phyloP scores from a whole-genome alignment of 2,113 vertebrate genomes.

The Talpa occidentalis region DNA sequence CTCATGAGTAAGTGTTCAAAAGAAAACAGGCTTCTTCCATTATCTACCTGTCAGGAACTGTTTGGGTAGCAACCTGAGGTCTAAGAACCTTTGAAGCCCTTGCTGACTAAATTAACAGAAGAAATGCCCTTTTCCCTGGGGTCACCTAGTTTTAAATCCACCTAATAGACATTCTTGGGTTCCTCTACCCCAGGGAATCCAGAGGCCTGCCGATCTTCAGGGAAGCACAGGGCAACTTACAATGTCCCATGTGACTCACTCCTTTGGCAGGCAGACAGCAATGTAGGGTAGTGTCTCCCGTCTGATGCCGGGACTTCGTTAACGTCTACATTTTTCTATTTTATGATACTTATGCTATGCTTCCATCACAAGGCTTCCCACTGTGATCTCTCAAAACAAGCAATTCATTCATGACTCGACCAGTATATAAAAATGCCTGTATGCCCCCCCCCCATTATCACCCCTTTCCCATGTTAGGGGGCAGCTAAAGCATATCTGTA shows the following conservation, averaged over 20 bases:
- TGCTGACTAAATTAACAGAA: constrained; percentile 3
- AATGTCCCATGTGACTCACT: not conserved
- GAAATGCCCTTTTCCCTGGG: not conserved
- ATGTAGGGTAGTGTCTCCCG: not conserved
- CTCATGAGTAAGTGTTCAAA: constrained; percentile 1
- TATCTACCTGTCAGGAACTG: not conserved
- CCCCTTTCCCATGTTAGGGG: not conserved
- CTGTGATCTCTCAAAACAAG: not conserved
- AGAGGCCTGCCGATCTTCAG: not conserved
- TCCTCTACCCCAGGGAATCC: not conserved
- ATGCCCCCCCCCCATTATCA: not conserved
- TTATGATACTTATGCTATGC: not conserved
- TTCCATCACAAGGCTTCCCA: not conserved
- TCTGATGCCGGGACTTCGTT: not conserved
- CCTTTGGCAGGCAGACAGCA: not conserved
- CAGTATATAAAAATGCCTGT: not conserved
- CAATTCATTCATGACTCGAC: constrained; percentile 1
- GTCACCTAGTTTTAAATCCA: constrained; percentile 35
- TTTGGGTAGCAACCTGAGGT: constrained; percentile 24
- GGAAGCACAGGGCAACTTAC: not conserved
- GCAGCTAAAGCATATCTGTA: not conserved
- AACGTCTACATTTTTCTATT: not conserved
- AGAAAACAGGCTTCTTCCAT: not conserved
- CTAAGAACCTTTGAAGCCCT: constrained; percentile 11
- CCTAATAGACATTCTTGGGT: constrained; percentile 8